Percentiles rank a stretch among this genome's conserved stretches.
Conservation (phyloP, 2,888 invertebrate species). For the Poecilobothrus nobilitatus region DNA sequence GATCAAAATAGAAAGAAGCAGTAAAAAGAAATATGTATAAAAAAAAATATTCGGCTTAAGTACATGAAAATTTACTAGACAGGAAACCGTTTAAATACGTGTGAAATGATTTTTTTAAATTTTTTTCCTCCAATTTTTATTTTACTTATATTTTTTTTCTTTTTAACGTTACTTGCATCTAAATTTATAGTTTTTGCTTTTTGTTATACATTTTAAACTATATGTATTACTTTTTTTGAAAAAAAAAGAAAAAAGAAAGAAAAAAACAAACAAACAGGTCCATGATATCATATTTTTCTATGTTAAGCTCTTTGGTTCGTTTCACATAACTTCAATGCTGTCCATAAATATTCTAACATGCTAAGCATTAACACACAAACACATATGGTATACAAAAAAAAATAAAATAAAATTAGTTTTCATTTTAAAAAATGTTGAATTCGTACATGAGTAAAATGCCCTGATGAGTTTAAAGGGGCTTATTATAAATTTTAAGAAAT, state of each 20-base stretch:
- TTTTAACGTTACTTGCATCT: no score
- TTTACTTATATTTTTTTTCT: no score
- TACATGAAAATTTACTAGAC: slow-evolving; percentile 1
- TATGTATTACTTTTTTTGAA: neutral
- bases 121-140: neutral
- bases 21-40: neutral
- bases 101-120: neutral
- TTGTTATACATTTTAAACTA: no score
- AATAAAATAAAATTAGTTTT: no score
- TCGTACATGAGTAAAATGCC: neutral
- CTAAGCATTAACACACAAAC: no score
- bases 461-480: neutral
- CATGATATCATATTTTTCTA: neutral
- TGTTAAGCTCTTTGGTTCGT: neutral
- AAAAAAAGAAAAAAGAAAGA: neutral
- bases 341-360: neutral
- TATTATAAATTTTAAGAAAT: neutral
- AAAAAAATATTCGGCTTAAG: neutral
- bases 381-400: no score
- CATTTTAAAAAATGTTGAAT: neutral
- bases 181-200: no score
- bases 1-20: no score
- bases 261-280: neutral
- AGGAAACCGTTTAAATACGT: slow-evolving; percentile 6
- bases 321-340: neutral